Conservation (phyloP, 2,113 vertebrate genomes). For the Formicarius rufipectus region DNA sequence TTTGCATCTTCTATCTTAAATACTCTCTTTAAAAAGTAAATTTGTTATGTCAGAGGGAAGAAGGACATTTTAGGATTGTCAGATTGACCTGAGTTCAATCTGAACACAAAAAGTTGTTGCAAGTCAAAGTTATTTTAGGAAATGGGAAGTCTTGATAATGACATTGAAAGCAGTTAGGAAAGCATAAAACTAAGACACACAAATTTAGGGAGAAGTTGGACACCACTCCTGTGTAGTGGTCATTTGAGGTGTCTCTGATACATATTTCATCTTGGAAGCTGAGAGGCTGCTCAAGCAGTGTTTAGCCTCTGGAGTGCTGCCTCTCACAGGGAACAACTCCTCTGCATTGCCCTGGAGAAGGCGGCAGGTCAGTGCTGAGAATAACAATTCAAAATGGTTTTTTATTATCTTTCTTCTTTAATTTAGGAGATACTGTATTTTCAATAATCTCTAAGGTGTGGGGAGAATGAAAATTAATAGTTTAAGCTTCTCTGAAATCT, state of each 20-base stretch:
- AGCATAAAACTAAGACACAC: neutral
- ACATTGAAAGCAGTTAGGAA: neutral
- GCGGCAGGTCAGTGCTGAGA: neutral
- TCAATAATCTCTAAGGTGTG: neutral
- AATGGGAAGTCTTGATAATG: neutral
- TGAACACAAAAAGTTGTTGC: neutral
- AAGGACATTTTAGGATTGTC: neutral
- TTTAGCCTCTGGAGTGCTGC: neutral
- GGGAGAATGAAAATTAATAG: neutral
- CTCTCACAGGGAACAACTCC: neutral
- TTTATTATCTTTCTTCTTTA: neutral
- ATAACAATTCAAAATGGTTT: neutral
- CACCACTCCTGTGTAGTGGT: neutral
- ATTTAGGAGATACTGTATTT: neutral
- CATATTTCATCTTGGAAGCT: neutral
- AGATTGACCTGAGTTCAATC: neutral
- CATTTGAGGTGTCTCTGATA: neutral
- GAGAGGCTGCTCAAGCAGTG: neutral
- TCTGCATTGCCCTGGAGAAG: neutral
- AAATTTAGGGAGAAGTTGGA: neutral
- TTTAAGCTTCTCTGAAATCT: neutral
- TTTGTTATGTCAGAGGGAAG: neutral
- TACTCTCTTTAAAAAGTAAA: neutral
- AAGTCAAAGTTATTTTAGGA: neutral
- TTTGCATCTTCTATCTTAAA: neutral